phyloP scores from a whole-genome alignment of 1,140 invertebrate genomes.

The Acromyrmex echinatior region DNA sequence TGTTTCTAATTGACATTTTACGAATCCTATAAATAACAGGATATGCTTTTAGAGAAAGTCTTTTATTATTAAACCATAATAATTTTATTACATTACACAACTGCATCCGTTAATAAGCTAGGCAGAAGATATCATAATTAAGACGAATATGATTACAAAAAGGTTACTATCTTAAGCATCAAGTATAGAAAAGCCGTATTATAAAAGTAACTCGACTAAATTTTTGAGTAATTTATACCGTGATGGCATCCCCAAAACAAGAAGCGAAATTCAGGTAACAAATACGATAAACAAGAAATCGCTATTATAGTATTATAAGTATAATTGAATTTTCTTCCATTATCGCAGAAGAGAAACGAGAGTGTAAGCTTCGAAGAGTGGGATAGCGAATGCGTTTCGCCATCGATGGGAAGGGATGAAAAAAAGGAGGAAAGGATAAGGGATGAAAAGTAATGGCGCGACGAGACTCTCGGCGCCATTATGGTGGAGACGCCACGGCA shows the following conservation, averaged over 20 bases:
- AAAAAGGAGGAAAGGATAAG: conserved; percentile 26
- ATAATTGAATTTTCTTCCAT: conserved; percentile 39
- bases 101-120: neutral
- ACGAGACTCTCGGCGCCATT: conserved; percentile 44
- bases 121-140: neutral
- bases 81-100: neutral
- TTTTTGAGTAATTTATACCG: conserved; percentile 15
- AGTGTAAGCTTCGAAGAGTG: neutral
- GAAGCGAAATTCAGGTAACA: conserved; percentile 7
- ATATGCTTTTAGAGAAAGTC: neutral
- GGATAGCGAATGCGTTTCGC: neutral
- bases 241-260: neutral
- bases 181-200: neutral
- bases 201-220: neutral
- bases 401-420: neutral
- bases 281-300: neutral
- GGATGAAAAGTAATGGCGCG: conserved; percentile 49
- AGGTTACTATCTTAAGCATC: neutral
- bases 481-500: neutral
- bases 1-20: neutral
- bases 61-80: neutral
- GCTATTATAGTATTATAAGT: neutral
- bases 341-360: neutral
- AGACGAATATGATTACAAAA: neutral
- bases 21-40: neutral